A percentile compares a stretch with the other conserved stretches of the same genome.
These are phyloP conservation scores for Notolepis coatsorum DNA, from an alignment of 2,797 vertebrate species.

Conservation along the genomic window DNA sequence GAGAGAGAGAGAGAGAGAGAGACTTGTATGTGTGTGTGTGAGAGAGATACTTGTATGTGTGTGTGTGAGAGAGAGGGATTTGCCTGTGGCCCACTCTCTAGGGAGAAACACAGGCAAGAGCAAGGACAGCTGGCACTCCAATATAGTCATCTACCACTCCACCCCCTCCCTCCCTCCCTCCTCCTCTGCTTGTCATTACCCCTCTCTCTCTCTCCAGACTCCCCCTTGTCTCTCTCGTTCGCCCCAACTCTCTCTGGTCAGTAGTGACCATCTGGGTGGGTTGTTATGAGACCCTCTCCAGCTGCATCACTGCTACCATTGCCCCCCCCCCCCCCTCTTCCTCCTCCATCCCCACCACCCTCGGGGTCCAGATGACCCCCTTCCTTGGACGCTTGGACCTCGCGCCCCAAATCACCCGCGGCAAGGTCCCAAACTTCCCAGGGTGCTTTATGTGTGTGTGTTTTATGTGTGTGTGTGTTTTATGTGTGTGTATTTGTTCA, in stretches of 20 bases:
- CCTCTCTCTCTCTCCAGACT: not conserved
- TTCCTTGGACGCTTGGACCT: constrained; percentile 9
- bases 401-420: not conserved
- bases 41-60: no score
- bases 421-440: constrained; percentile 5
- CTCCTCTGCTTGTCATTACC: no score
- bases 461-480: not conserved
- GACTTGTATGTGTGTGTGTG: constrained; percentile 37
- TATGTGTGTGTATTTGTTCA: not conserved
- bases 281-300: constrained; percentile 23
- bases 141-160: constrained; percentile 26
- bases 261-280: constrained; percentile 73
- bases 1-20: no score
- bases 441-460: not conserved
- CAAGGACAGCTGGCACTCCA: constrained; percentile 76
- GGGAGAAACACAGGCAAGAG: constrained; percentile 42
- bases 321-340: not conserved
- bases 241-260: constrained; percentile 63
- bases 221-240: not conserved
- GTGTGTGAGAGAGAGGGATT: constrained; percentile 12
- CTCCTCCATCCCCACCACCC: not conserved
- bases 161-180: constrained; percentile 9
- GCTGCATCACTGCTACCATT: constrained; percentile 18
- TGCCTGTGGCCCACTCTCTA: constrained; percentile 26
- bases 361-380: constrained; percentile 56